Percentiles rank a stretch among this genome's conserved stretches.
These are phyloP conservation scores for Sesamia nonagrioides DNA, from an alignment of 1,140 invertebrate genomes.

Conservation along the genomic window DNA sequence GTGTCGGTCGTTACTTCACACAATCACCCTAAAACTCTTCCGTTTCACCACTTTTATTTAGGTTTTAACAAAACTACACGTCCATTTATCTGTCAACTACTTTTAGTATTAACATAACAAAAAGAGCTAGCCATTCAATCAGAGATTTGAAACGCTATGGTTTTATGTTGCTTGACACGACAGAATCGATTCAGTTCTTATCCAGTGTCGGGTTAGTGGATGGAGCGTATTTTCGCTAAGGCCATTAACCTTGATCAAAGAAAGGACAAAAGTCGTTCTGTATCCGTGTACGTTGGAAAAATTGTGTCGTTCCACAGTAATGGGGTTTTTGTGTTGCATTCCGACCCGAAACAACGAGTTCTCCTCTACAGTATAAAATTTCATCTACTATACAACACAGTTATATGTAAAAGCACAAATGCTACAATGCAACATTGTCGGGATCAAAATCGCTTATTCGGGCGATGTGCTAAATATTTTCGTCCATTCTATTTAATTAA, in stretches of 20 bases:
- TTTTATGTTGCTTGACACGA: not conserved
- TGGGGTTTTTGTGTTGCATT: constrained; percentile 53
- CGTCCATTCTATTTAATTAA: constrained; percentile 37
- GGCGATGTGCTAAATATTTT: constrained; percentile 25
- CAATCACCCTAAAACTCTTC: constrained; percentile 13
- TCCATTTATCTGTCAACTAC: constrained; percentile 26
- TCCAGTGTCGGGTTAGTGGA: constrained; percentile 12
- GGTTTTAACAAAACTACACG: constrained; percentile 1
- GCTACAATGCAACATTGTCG: constrained; percentile 23
- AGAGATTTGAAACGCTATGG: constrained; percentile 16
- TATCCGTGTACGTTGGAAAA: constrained; percentile 30
- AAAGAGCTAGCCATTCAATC: constrained; percentile 5
- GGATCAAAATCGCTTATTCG: not conserved
- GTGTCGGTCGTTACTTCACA: constrained; percentile 8
- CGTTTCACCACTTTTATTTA: constrained; percentile 1
- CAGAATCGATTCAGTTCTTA: constrained; percentile 18
- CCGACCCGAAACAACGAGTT: constrained; percentile 34
- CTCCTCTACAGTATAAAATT: constrained; percentile 14
- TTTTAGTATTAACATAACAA: constrained; percentile 5
- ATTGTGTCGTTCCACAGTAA: constrained; percentile 53
- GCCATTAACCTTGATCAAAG: constrained; percentile 60
- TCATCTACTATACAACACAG: not conserved
- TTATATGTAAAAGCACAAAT: constrained; percentile 25
- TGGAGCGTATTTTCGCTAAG: constrained; percentile 49
- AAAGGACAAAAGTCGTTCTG: constrained; percentile 50